Percentiles rank a stretch among this genome's conserved stretches.
These are phyloP conservation scores for Ashinkailepas kermadecensis DNA, from an alignment of 2,888 invertebrate species.

Conservation along the genomic window DNA sequence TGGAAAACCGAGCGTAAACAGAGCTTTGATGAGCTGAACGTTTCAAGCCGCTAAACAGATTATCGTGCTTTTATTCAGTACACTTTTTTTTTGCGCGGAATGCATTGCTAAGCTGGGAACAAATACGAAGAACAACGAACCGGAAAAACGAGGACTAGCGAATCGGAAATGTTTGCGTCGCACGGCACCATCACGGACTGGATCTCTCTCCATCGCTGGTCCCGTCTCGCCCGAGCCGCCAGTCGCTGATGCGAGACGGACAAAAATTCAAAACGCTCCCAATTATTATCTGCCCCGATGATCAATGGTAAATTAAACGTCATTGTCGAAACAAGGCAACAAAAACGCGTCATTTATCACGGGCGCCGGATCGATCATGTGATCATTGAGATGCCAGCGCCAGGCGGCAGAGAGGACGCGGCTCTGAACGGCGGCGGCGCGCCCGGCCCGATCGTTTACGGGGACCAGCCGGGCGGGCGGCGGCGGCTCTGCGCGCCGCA, in stretches of 20 bases:
- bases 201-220: too few species aligned
- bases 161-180: too few species aligned
- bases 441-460: neutral
- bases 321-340: slow-evolving; percentile 22
- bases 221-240: neutral
- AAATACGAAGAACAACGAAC: too few species aligned
- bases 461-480: neutral
- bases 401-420: neutral
- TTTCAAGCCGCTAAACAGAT: too few species aligned
- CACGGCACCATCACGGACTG: too few species aligned
- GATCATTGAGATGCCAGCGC: slow-evolving; percentile 15
- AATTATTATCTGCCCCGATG: neutral
- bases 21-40: too few species aligned
- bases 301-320: slow-evolving; percentile 22
- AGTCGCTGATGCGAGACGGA: neutral
- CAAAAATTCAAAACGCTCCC: slow-evolving; percentile 17
- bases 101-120: too few species aligned
- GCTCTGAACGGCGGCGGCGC: neutral
- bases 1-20: too few species aligned
- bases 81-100: too few species aligned
- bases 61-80: too few species aligned
- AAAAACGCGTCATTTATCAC: slow-evolving; percentile 20
- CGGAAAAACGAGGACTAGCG: too few species aligned
- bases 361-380: slow-evolving; percentile 3
- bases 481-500: too few species aligned